Evolutionary conservation across 2,888 invertebrate genomes (phyloP).

Genomic region (Zootermopsis nevadensis): DNA sequence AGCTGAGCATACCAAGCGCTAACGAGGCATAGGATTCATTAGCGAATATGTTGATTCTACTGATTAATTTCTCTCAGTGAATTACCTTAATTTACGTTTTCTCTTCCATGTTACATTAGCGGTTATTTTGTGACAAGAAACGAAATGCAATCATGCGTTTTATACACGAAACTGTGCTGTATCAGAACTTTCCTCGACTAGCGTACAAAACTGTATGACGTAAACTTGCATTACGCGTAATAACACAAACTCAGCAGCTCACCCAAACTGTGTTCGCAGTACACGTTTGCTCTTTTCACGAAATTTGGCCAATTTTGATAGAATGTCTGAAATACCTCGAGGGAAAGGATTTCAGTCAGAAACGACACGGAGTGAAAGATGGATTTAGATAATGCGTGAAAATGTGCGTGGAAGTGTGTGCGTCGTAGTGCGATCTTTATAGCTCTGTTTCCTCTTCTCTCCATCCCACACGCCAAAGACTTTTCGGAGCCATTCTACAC

Average conservation of each 20-base stretch:
- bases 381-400: background rate
- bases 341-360: conserved; percentile 7
- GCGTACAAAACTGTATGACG: background rate
- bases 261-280: background rate
- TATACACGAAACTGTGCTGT: too few relatives aligned
- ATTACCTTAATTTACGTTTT: background rate
- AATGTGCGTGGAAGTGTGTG: background rate
- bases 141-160: too few relatives aligned
- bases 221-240: background rate
- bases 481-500: too few relatives aligned
- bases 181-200: background rate
- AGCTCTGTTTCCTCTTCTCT: background rate
- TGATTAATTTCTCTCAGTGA: background rate
- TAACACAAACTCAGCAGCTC: background rate
- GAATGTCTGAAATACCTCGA: conserved; percentile 10
- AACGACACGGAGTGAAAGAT: background rate
- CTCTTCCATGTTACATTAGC: background rate
- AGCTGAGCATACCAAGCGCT: background rate
- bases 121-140: too few relatives aligned
- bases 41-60: background rate
- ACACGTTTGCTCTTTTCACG: conserved; percentile 28
- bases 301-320: conserved; percentile 40
- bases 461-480: background rate
- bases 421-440: too few relatives aligned
- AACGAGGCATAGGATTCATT: conserved; percentile 22